These are phyloP conservation scores for Spinus olivaceus DNA, from an alignment of 2,797 vertebrate species.

Conservation along the genomic window DNA sequence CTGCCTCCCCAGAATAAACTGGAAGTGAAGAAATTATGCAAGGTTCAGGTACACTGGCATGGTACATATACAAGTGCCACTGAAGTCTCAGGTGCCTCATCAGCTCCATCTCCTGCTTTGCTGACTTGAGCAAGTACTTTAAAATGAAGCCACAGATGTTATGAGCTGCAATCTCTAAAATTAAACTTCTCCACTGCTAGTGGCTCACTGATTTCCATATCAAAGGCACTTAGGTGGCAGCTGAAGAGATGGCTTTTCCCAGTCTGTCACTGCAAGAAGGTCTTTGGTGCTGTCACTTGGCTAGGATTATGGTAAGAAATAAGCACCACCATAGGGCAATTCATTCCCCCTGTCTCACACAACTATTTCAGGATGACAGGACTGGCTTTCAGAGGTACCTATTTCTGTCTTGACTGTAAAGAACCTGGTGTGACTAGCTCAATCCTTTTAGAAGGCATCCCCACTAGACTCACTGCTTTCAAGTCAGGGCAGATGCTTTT, in stretches of 20 bases:
- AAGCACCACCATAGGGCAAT: not conserved
- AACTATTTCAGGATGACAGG: not conserved
- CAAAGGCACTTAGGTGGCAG: not conserved
- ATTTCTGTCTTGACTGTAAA: constrained; percentile 15
- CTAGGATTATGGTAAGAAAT: not conserved
- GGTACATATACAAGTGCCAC: not conserved
- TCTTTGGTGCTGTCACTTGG: constrained; percentile 2
- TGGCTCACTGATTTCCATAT: not conserved
- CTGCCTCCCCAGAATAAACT: not conserved
- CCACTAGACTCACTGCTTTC: not conserved
- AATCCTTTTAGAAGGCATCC: not conserved
- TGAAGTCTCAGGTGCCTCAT: not conserved
- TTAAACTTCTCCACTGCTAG: not conserved
- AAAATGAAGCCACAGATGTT: not conserved
- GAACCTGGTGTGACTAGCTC: not conserved
- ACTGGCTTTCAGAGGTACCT: not conserved
- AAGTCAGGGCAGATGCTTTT: not conserved
- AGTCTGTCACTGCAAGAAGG: not conserved
- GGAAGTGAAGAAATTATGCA: not conserved
- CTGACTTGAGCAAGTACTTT: not conserved
- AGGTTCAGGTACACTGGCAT: not conserved
- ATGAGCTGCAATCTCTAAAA: not conserved
- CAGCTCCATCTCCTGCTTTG: not conserved
- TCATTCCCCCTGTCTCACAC: not conserved
- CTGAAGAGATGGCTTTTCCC: not conserved